Evolutionary conservation across 2,113 vertebrate species (phyloP).

Genomic region (Siphamia tubifer): DNA sequence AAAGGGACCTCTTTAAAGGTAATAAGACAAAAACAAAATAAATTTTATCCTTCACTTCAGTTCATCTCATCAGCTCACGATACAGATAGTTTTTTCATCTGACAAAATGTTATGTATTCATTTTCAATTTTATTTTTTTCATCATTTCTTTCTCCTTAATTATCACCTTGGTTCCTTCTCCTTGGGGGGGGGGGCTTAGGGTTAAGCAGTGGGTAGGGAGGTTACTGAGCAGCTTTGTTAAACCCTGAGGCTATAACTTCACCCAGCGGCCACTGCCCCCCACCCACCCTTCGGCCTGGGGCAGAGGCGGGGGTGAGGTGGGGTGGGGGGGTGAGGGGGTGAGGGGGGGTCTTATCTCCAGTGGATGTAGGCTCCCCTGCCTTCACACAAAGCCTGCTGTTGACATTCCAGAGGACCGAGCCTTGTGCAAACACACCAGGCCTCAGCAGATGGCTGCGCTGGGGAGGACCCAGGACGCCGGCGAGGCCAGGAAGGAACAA

Average conservation of each 20-base stretch:
- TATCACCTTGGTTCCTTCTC: too few relatives aligned
- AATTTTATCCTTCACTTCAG: too few relatives aligned
- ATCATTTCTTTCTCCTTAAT: too few relatives aligned
- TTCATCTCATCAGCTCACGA: too few relatives aligned
- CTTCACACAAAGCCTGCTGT: conserved; percentile 74
- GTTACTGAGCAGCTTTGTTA: conserved; percentile 56
- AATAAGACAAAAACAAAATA: too few relatives aligned
- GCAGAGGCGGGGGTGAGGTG: too few relatives aligned
- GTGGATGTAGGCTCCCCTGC: conserved; percentile 67
- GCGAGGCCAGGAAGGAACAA: conserved; percentile 39
- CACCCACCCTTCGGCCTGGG: conserved; percentile 2
- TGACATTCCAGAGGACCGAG: conserved; percentile 81
- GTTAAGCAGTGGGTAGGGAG: conserved; percentile 22
- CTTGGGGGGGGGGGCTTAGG: conserved; percentile 2
- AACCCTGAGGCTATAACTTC: conserved; percentile 35
- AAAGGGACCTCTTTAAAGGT: too few relatives aligned
- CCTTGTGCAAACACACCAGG: conserved; percentile 78
- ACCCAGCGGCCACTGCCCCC: conserved; percentile 9
- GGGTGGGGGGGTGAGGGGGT: too few relatives aligned
- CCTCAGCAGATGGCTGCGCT: conserved; percentile 64
- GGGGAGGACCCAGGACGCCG: conserved; percentile 51
- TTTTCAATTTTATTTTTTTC: too few relatives aligned
- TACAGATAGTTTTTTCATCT: too few relatives aligned
- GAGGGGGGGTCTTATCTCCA: conserved; percentile 69
- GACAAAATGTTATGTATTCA: too few relatives aligned